Conservation (phyloP, 2,113 vertebrate genomes). For the Puntigrus tetrazona region DNA sequence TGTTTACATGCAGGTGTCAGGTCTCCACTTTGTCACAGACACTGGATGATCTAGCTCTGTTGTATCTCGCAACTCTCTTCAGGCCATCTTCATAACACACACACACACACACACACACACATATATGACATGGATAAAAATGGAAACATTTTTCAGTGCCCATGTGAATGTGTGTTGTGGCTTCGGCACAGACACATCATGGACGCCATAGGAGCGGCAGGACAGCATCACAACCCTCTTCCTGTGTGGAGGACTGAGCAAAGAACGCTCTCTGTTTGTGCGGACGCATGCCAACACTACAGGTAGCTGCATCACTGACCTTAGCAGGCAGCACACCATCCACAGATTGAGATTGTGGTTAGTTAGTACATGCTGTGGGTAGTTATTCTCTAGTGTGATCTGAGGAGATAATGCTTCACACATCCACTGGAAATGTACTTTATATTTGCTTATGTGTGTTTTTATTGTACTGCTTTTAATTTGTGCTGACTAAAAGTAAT, state of each 20-base stretch:
- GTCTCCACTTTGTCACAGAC: conserved; percentile 84
- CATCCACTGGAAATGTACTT: background rate
- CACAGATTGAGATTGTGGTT: background rate
- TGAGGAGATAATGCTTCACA: background rate
- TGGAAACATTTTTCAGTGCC: background rate
- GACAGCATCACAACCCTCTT: conserved; percentile 87
- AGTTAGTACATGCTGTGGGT: background rate
- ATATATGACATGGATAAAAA: background rate
- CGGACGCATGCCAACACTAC: conserved; percentile 90
- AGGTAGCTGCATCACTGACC: conserved; percentile 68
- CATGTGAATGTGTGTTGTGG: conserved; percentile 54
- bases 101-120: background rate
- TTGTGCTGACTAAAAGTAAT: no score
- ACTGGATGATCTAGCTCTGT: conserved; percentile 88
- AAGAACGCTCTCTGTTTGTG: conserved; percentile 91
- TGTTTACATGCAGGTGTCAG: conserved; percentile 80
- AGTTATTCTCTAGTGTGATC: background rate
- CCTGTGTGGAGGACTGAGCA: conserved; percentile 94
- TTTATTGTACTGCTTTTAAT: no score
- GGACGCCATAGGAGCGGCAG: conserved; percentile 84
- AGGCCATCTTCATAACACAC: conserved; percentile 85
- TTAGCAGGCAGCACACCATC: background rate
- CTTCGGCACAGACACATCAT: conserved; percentile 90
- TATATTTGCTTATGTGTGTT: no score
- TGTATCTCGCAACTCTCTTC: conserved; percentile 92